Evolutionary conservation across 2,113 vertebrate species (phyloP), one percentile per base, ranked within the genome.

Genomic region (Ctenodactylus gundi): DNA sequence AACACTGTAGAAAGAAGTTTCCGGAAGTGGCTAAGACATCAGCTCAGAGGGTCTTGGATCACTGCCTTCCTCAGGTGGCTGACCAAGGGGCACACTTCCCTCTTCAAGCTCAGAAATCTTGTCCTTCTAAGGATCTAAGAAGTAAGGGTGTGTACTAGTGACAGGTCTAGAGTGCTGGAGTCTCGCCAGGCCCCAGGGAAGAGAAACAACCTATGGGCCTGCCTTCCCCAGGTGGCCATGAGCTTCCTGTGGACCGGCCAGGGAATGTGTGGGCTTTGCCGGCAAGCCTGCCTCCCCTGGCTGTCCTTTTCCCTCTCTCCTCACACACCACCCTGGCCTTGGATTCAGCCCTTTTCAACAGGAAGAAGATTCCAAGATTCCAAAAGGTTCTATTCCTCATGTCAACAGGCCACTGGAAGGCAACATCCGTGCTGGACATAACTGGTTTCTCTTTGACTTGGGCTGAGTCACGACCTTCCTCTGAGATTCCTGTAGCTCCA

Each of bases 401-500:
- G 21, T 12, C n/a, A 34, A 13, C 1, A 25, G 4, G 31, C 75
- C 4, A 2, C 21, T 11, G 29, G n/a, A n/a, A n/a, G n/a, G 29
- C 55, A 44, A 15, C 10, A 53, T 2, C 17, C 34, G 4, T 0
- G 1, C 62, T 15, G n/a, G 65, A 23, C 0, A 11, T 1, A 17
- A 1, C 14, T 5, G 10, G 31, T 6, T 44, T 11, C 27, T 8
- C 34, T 82, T 41, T 8, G 36, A 60, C 65, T 41, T 25, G 7
- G 60, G 49, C 58, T 29, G 39, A 76, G 67, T 11, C 10, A 27
- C 0, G 0, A 82, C 58, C 60, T 62, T 60, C n/a, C n/a, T n/a
- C n/a, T n/a, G n/a, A 8, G 58, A 23, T 34, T 60, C 85, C 58
- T 87, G 53, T 72, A 15, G n/a, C 41, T 36, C 65, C 8, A 0